These are phyloP conservation scores for Parauchenoglanis ngamensis DNA, from an alignment of 2,797 vertebrate genomes.

Conservation along the genomic window DNA sequence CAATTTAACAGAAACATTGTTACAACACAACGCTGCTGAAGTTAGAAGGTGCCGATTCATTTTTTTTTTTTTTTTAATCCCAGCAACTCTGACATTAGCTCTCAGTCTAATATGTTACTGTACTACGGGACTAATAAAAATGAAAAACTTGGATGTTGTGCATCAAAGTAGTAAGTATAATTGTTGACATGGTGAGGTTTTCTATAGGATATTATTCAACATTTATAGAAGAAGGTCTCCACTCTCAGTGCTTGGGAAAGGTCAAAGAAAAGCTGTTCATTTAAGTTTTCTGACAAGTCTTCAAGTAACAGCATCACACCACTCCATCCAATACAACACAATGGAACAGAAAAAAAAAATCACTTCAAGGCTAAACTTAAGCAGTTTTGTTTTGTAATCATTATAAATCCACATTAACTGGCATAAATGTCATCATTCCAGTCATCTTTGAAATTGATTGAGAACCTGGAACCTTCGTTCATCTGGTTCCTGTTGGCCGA, in stretches of 20 bases:
- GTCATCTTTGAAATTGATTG: neutral
- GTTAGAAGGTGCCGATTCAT: neutral
- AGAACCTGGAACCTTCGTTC: neutral
- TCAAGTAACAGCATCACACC: neutral
- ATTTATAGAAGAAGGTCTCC: neutral
- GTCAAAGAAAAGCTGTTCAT: neutral
- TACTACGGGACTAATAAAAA: neutral
- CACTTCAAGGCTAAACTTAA: neutral
- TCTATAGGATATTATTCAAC: neutral
- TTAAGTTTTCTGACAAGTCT: neutral
- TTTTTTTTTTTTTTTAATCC: neutral
- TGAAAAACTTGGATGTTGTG: neutral
- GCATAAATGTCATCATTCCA: neutral
- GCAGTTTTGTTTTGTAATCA: neutral
- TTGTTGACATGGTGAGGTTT: neutral
- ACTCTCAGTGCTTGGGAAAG: neutral
- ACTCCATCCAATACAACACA: neutral
- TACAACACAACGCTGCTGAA: neutral
- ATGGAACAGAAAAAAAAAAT: neutral
- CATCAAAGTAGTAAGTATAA: neutral
- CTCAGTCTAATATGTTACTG: neutral
- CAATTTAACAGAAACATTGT: neutral
- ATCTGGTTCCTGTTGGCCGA: neutral
- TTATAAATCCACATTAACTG: neutral
- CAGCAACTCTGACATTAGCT: neutral